Percentiles rank a stretch among this genome's conserved stretches.
Conservation (phyloP, 2,113 vertebrate species). For the Chionomys nivalis region DNA sequence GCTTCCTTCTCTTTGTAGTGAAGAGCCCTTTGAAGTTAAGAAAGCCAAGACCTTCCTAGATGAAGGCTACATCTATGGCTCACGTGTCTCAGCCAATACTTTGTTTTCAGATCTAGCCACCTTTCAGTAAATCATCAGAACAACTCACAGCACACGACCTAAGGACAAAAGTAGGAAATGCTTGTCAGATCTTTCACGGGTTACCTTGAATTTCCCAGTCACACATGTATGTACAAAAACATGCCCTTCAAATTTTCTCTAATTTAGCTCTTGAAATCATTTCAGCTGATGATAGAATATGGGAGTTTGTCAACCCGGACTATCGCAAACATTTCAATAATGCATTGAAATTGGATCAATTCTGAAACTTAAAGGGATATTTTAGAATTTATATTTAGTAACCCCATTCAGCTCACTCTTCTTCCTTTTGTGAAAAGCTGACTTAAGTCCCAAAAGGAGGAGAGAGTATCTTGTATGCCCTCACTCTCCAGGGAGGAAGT, state of each 20-base stretch:
- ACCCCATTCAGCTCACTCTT: neutral
- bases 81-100: too few relatives aligned
- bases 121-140: neutral
- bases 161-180: neutral
- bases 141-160: neutral
- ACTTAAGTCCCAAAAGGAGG: neutral
- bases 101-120: neutral
- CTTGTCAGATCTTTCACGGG: neutral
- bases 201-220: neutral
- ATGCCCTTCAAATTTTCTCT: neutral
- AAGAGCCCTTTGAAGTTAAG: neutral
- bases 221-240: neutral
- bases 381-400: neutral
- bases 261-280: neutral
- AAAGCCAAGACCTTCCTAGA: neutral
- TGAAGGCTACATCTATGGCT: neutral
- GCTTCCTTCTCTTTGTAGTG: neutral
- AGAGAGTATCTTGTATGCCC: too few relatives aligned
- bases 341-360: constrained; percentile 17
- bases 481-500: neutral
- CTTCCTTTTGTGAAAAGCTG: neutral
- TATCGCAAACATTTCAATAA: neutral
- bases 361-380: neutral
- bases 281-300: neutral
- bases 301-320: neutral